phyloP scores from a whole-genome alignment of 2,888 invertebrate genomes.

The Dynastes grantii region DNA sequence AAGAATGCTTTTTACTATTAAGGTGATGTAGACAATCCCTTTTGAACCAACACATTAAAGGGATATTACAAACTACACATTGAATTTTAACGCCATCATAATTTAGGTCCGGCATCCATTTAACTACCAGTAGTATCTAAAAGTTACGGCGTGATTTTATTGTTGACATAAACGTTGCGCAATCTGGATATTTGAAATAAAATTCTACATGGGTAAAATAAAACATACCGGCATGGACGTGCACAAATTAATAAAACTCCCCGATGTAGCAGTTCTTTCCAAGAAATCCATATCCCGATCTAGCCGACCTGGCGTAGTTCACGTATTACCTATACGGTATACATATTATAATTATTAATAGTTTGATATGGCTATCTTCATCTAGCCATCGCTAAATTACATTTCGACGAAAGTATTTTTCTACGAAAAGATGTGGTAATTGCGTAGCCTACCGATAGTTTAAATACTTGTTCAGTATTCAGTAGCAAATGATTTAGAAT shows the following conservation, averaged over 20 bases:
- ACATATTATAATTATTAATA: constrained; percentile 30
- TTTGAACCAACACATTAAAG: too few relatives aligned
- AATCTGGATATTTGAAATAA: neutral
- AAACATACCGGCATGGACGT: neutral
- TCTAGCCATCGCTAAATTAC: constrained; percentile 33
- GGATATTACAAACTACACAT: too few relatives aligned
- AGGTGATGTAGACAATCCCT: too few relatives aligned
- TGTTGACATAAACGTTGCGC: too few relatives aligned
- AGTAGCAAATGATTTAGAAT: neutral
- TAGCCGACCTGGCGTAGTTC: constrained; percentile 2
- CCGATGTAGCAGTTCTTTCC: constrained; percentile 7
- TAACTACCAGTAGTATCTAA: too few relatives aligned
- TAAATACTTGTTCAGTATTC: neutral
- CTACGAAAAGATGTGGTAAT: constrained; percentile 27
- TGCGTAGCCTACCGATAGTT: neutral
- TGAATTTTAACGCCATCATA: too few relatives aligned
- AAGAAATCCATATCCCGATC: neutral
- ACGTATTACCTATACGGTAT: neutral
- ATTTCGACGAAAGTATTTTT: constrained; percentile 26
- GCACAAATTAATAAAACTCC: neutral
- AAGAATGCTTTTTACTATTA: too few relatives aligned
- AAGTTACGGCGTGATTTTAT: too few relatives aligned
- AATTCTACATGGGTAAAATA: neutral
- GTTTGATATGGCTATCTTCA: constrained; percentile 47
- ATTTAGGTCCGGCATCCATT: too few relatives aligned